Conservation (phyloP, 2,113 vertebrate species). For the Phrynocephalus versicolor region DNA sequence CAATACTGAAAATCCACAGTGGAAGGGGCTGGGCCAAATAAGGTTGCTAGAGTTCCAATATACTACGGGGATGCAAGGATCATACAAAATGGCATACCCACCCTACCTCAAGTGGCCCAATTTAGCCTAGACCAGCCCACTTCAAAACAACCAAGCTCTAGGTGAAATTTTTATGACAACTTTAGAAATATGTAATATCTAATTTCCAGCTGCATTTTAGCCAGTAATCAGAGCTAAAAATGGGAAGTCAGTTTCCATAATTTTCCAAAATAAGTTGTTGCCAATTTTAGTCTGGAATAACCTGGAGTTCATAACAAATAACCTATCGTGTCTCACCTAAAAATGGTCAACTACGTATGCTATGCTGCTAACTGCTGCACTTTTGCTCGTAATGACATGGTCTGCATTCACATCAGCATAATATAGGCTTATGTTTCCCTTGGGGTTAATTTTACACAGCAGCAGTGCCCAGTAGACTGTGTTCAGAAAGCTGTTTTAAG, state of each 20-base stretch:
- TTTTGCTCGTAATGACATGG: not conserved
- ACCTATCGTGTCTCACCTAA: not conserved
- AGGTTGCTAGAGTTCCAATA: no score
- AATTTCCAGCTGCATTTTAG: not conserved
- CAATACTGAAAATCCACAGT: no score
- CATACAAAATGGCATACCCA: no score
- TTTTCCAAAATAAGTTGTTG: not conserved
- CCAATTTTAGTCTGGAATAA: not conserved
- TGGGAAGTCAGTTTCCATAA: not conserved
- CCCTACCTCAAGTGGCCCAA: no score
- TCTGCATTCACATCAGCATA: not conserved
- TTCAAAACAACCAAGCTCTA: no score
- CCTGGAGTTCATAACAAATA: not conserved
- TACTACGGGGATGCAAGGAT: no score
- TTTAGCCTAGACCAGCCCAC: no score
- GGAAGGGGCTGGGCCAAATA: no score
- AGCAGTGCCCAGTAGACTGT: no score
- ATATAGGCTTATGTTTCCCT: not conserved
- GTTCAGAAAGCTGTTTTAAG: not conserved
- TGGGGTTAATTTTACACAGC: not conserved
- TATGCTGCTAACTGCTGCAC: not conserved
- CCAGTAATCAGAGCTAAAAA: not conserved
- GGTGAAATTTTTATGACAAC: not conserved
- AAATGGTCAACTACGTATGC: not conserved
- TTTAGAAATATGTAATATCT: not conserved